Percentiles rank a stretch among this genome's conserved stretches.
These are phyloP conservation scores for Melanargia galathea DNA, from an alignment of 2,888 invertebrate genomes.

Conservation along the genomic window DNA sequence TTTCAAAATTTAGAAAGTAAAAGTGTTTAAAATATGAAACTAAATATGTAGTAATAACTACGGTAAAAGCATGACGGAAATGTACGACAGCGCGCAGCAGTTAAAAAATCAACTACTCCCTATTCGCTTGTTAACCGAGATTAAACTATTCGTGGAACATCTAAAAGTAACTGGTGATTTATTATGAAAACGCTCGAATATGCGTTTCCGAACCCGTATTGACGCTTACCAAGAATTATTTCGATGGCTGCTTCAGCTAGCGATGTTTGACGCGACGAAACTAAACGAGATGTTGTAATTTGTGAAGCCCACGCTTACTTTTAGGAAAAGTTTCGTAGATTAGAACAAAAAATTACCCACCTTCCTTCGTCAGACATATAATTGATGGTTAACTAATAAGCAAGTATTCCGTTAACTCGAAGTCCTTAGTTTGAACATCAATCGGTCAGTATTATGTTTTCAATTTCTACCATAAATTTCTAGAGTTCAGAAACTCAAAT, in stretches of 20 bases:
- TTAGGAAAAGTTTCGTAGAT: no score
- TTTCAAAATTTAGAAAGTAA: no score
- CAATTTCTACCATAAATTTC: no score
- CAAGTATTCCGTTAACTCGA: no score
- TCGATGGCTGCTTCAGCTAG: slow-evolving; percentile 39
- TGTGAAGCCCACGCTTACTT: background rate
- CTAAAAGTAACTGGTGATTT: slow-evolving; percentile 68
- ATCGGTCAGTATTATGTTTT: no score
- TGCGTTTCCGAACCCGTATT: slow-evolving; percentile 47
- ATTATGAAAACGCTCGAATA: slow-evolving; percentile 66
- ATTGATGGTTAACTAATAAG: no score
- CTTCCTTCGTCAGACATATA: no score
- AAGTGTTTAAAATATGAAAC: background rate
- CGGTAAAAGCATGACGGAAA: slow-evolving; percentile 62
- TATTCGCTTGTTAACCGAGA: slow-evolving; percentile 63
- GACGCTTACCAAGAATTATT: slow-evolving; percentile 45
- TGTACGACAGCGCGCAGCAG: slow-evolving; percentile 45
- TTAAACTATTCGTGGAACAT: slow-evolving; percentile 71
- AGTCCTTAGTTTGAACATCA: no score
- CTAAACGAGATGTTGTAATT: background rate
- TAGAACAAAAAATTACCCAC: no score
- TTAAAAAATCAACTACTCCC: slow-evolving; percentile 63
- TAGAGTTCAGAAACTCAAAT: no score
- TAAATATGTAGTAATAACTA: slow-evolving; percentile 24
- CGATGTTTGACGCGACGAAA: background rate